These are phyloP conservation scores for Ormia ochracea DNA, from an alignment of 2,888 invertebrate species.

Conservation along the genomic window DNA sequence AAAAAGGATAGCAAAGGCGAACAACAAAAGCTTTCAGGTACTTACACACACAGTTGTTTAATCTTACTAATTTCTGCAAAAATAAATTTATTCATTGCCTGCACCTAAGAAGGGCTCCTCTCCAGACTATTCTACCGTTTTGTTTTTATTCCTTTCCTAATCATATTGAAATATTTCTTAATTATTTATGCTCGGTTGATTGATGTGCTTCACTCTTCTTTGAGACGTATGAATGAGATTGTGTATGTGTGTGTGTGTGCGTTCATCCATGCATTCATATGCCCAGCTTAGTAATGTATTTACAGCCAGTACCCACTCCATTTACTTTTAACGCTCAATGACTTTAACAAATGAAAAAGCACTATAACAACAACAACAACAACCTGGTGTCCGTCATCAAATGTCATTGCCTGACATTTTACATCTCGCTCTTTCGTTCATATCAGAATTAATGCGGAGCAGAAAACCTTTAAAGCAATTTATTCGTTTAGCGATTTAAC, in stretches of 20 bases:
- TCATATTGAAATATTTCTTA: conserved; percentile 49
- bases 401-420: conserved; percentile 50
- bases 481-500: not conserved
- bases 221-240: conserved; percentile 2
- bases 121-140: not conserved
- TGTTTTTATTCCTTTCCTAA: conserved; percentile 16
- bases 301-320: not conserved
- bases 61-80: not conserved
- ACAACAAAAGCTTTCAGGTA: no score
- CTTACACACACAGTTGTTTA: no score
- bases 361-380: conserved; percentile 38
- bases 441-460: not conserved
- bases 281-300: not conserved
- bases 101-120: not conserved
- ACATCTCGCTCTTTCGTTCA: not conserved
- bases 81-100: not conserved
- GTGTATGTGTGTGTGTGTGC: no score
- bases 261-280: not conserved
- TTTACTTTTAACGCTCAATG: conserved; percentile 23
- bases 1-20: no score
- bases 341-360: conserved; percentile 24
- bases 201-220: not conserved
- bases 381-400: conserved; percentile 57
- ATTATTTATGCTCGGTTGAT: conserved; percentile 40
- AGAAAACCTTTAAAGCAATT: not conserved